Evolutionary conservation across 1,140 invertebrate genomes (phyloP), one percentile per base, ranked within the genome.

Genomic region (Nilaparvata lugens): DNA sequence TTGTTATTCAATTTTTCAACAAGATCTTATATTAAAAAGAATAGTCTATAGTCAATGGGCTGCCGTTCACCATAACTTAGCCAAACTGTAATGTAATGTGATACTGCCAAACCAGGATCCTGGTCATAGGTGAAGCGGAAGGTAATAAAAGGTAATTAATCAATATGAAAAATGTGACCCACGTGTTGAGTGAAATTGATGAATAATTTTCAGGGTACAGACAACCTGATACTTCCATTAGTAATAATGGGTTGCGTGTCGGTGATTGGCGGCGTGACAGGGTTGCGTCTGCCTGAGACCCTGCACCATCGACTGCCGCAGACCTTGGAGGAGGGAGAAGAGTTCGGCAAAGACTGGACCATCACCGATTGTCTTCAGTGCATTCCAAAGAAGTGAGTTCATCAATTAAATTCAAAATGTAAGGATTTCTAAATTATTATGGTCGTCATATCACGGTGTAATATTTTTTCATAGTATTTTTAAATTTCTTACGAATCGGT

Each of bases 341-440:
- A 87, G 66, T 92, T 92, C 71, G 89, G 89, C n/a, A 91, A 90
- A 72, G 78, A 91, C 67, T 91, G 87, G 83, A 81, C 81, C 1
- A 79, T 83, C 40, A 76, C 79, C 14, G 86, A 91, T 67, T 91
- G 87, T 65, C 73, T 83, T 19, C 73, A 77, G 52, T 90, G 88
- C 68, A 76, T 83, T 16, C 81, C 83, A 31, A 74, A 77, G 48
- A 80, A 80, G 83, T 85, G 78, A 58, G 52, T 58, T 18, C 54
- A 51, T 63, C 0, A 31, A 40, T 25, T 25, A 58, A n/a, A n/a
- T n/a, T n/a, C n/a, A n/a, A n/a, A n/a, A n/a, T n/a, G n/a, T n/a
- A n/a, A n/a, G n/a, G n/a, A n/a, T n/a, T n/a, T n/a, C 21, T 4
- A 52, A 19, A 51, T 52, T 25, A 42, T 19, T 21, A 38, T n/a